A percentile compares a stretch with the other conserved stretches of the same genome.
phyloP scores from a whole-genome alignment of 2,113 vertebrate genomes.

The Gila orcuttii region DNA sequence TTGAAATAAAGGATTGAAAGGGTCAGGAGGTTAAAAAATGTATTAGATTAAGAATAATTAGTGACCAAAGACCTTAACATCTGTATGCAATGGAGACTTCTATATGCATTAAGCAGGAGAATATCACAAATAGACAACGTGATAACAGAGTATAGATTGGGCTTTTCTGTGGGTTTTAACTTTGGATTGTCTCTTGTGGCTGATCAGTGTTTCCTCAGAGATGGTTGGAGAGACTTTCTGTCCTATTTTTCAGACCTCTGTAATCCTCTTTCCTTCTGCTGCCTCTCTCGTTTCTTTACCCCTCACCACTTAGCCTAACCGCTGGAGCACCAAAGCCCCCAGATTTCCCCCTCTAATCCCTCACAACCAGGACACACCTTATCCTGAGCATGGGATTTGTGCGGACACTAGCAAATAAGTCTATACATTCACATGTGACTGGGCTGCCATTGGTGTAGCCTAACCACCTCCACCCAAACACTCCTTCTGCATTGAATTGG shows the following conservation, averaged over 20 bases:
- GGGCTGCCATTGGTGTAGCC: constrained; percentile 27
- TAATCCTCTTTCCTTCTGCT: constrained; percentile 51
- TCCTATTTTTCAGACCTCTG: constrained; percentile 52
- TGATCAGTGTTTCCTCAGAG: constrained; percentile 37
- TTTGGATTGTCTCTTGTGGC: background rate
- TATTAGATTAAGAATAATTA: background rate
- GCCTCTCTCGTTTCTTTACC: constrained; percentile 51
- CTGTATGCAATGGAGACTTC: background rate
- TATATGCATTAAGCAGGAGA: background rate
- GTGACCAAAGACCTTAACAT: background rate
- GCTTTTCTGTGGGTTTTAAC: background rate
- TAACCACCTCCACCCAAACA: background rate
- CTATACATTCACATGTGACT: constrained; percentile 37
- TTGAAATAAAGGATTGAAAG: background rate
- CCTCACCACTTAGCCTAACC: background rate
- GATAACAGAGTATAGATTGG: background rate
- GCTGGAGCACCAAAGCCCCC: constrained; percentile 48
- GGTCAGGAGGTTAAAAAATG: background rate
- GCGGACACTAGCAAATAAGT: constrained; percentile 52
- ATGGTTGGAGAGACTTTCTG: constrained; percentile 36
- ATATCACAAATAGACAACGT: background rate
- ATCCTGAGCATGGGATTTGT: constrained; percentile 50
- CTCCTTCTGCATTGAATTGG: background rate
- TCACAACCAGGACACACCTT: constrained; percentile 35
- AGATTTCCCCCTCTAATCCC: constrained; percentile 51